These are phyloP conservation scores for Orius insidiosus DNA, from an alignment of 1,140 invertebrate genomes.

Conservation along the genomic window DNA sequence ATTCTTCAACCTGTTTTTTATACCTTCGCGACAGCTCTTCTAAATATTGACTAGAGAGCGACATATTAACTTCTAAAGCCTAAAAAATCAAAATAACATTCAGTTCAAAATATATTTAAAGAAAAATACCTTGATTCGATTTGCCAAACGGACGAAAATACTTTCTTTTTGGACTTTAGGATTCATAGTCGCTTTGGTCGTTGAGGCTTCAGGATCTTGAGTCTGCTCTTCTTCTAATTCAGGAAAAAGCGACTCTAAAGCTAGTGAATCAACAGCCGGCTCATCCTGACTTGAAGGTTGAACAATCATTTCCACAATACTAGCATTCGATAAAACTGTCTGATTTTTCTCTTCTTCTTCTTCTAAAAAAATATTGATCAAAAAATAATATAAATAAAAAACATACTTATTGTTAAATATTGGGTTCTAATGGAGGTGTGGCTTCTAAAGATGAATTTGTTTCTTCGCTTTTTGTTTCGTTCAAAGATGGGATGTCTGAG, in stretches of 20 bases:
- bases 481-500: background rate
- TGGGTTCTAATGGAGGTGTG: no score
- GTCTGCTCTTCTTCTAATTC: slow-evolving; percentile 30
- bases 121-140: slow-evolving; percentile 69
- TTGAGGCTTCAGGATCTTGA: slow-evolving; percentile 21
- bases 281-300: slow-evolving; percentile 8
- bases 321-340: background rate
- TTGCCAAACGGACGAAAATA: slow-evolving; percentile 83
- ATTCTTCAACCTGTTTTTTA: slow-evolving; percentile 91
- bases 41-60: slow-evolving; percentile 83
- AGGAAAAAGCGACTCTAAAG: slow-evolving; percentile 30
- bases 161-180: slow-evolving; percentile 72
- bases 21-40: slow-evolving; percentile 87
- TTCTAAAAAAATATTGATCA: no score
- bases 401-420: no score
- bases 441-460: background rate
- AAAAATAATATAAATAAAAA: no score
- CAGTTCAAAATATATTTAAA: slow-evolving; percentile 12
- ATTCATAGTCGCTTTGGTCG: slow-evolving; percentile 22
- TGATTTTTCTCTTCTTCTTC: no score
- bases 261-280: slow-evolving; percentile 23
- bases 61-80: slow-evolving; percentile 89
- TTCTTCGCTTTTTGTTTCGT: background rate
- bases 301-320: background rate
- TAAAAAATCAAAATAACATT: no score